These are phyloP conservation scores for Drosophila kuntzei DNA, from an alignment of 2,888 invertebrate genomes.

Conservation along the genomic window DNA sequence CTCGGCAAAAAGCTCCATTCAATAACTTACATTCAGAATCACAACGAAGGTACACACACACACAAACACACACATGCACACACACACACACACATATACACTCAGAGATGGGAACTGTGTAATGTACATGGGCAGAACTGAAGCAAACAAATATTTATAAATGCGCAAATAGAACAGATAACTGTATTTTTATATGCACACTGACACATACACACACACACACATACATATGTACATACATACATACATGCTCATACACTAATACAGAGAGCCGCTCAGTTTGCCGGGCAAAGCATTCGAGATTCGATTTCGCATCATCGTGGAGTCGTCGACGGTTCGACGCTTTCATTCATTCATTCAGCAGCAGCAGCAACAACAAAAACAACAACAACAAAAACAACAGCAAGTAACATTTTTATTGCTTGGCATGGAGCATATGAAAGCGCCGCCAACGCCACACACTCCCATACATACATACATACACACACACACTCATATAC, in stretches of 20 bases:
- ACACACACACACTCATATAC: conserved; percentile 27
- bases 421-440: conserved; percentile 78
- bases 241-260: conserved; percentile 34
- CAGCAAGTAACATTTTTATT: conserved; percentile 74
- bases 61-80: conserved; percentile 13
- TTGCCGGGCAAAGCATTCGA: conserved; percentile 68
- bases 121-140: conserved; percentile 72
- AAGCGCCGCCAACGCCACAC: conserved; percentile 57
- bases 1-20: conserved; percentile 51
- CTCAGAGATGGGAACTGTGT: conserved; percentile 44
- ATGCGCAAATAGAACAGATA: conserved; percentile 81
- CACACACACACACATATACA: conserved; percentile 30
- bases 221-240: conserved; percentile 32
- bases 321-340: conserved; percentile 74
- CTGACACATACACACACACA: conserved; percentile 39
- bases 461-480: conserved; percentile 19
- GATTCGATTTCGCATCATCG: conserved; percentile 76
- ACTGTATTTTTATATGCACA: conserved; percentile 80
- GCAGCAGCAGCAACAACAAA: conserved; percentile 32
- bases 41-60: conserved; percentile 29
- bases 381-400: conserved; percentile 22
- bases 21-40: conserved; percentile 60
- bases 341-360: conserved; percentile 76
- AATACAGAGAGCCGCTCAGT: conserved; percentile 56
- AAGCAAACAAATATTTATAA: conserved; percentile 80